Conservation (phyloP, 1,140 invertebrate genomes). For the Drosophila kepulauana region DNA sequence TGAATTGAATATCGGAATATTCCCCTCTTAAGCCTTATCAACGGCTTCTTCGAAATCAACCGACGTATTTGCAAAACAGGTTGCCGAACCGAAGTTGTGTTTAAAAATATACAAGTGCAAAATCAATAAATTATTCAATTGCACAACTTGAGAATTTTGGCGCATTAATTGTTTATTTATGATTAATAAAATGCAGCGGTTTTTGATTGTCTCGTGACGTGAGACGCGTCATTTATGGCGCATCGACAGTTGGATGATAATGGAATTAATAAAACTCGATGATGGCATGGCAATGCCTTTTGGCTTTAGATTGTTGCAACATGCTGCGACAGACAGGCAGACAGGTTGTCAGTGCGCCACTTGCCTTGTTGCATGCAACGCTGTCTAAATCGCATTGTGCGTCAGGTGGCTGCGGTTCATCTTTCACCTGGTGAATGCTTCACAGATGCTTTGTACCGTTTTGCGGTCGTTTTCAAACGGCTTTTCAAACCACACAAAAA, state of each 20-base stretch:
- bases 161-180: constrained; percentile 16
- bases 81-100: neutral
- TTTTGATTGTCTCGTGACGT: neutral
- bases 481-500: constrained; percentile 37
- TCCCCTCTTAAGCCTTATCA: neutral
- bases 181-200: neutral
- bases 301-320: constrained; percentile 28
- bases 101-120: neutral
- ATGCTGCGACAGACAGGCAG: constrained; percentile 3
- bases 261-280: constrained; percentile 19
- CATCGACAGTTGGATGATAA: neutral
- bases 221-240: neutral
- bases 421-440: constrained; percentile 73
- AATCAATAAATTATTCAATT: constrained; percentile 11
- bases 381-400: constrained; percentile 58
- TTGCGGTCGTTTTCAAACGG: constrained; percentile 52
- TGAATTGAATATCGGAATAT: neutral
- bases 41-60: neutral
- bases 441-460: constrained; percentile 57
- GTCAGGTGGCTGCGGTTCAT: constrained; percentile 60
- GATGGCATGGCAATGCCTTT: constrained; percentile 8
- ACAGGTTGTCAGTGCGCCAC: constrained; percentile 27
- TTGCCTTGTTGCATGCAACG: constrained; percentile 32
- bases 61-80: neutral
- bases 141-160: constrained; percentile 9